phyloP scores from a whole-genome alignment of 2,888 invertebrate species.

The Drosophila neotestacea region DNA sequence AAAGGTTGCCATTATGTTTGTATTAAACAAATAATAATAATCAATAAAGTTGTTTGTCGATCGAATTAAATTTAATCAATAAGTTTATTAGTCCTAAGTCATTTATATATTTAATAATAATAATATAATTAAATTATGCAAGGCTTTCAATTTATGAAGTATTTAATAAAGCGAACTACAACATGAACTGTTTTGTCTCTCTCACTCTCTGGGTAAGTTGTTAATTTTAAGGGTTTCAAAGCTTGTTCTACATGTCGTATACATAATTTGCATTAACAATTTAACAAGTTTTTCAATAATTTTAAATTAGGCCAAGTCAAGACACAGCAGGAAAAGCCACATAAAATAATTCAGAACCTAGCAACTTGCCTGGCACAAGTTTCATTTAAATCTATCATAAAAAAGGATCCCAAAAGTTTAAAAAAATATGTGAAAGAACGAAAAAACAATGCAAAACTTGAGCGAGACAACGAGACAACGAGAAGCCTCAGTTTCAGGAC shows the following conservation, averaged over 20 bases:
- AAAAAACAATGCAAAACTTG: slow-evolving; percentile 44
- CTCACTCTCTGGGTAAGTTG: neutral
- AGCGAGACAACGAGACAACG: slow-evolving; percentile 6
- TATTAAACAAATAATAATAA: slow-evolving; percentile 25
- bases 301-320: slow-evolving; percentile 17
- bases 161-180: slow-evolving; percentile 37
- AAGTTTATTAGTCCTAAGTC: slow-evolving; percentile 17
- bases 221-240: neutral
- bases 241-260: slow-evolving; percentile 19
- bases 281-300: slow-evolving; percentile 58
- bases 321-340: slow-evolving; percentile 1
- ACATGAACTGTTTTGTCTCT: neutral
- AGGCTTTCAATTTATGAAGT: slow-evolving; percentile 40
- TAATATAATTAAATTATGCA: slow-evolving; percentile 31
- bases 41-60: slow-evolving; percentile 46
- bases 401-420: slow-evolving; percentile 1
- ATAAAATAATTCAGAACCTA: slow-evolving; percentile 16
- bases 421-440: slow-evolving; percentile 6
- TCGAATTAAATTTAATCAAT: slow-evolving; percentile 30
- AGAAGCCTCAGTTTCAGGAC: slow-evolving; percentile 1
- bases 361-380: slow-evolving; percentile 33
- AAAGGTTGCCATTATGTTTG: slow-evolving; percentile 61
- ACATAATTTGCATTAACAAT: slow-evolving; percentile 29
- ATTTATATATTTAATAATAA: slow-evolving; percentile 21
- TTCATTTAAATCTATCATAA: slow-evolving; percentile 54